phyloP scores from a whole-genome alignment of 2,888 invertebrate genomes.

The Pterostichus madidus region DNA sequence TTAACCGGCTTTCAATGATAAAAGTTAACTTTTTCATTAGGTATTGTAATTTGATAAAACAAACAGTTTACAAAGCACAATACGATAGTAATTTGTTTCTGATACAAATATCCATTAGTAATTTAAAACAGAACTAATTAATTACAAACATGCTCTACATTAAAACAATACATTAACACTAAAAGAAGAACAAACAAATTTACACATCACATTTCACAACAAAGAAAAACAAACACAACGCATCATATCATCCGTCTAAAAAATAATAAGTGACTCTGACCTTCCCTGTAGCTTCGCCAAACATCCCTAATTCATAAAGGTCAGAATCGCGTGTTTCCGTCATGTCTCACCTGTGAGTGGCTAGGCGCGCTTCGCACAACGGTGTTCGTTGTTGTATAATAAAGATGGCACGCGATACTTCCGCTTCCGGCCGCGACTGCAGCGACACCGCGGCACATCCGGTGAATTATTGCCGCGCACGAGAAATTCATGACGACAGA shows the following conservation, averaged over 20 bases:
- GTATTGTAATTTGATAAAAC: too few species aligned
- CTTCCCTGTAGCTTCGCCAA: neutral
- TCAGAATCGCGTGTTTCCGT: neutral
- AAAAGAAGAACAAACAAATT: neutral
- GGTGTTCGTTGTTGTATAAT: constrained; percentile 25
- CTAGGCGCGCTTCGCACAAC: constrained; percentile 8
- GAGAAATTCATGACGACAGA: constrained; percentile 58
- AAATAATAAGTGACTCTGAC: constrained; percentile 7
- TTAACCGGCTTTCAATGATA: too few species aligned
- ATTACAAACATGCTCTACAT: too few species aligned
- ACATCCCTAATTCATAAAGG: constrained; percentile 8
- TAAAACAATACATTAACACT: too few species aligned
- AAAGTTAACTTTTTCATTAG: too few species aligned
- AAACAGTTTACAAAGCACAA: too few species aligned
- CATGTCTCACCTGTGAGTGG: constrained; percentile 17
- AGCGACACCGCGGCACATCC: constrained; percentile 32
- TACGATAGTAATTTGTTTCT: too few species aligned
- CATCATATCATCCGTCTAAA: neutral
- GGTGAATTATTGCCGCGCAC: constrained; percentile 28
- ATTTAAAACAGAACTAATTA: too few species aligned
- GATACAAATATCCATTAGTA: too few species aligned
- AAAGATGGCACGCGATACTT: constrained; percentile 35
- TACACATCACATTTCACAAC: neutral
- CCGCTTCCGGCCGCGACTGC: constrained; percentile 17
- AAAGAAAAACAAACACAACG: constrained; percentile 1